These are phyloP conservation scores for Paramormyrops kingsleyae DNA, from an alignment of 2,113 vertebrate genomes.

Conservation along the genomic window DNA sequence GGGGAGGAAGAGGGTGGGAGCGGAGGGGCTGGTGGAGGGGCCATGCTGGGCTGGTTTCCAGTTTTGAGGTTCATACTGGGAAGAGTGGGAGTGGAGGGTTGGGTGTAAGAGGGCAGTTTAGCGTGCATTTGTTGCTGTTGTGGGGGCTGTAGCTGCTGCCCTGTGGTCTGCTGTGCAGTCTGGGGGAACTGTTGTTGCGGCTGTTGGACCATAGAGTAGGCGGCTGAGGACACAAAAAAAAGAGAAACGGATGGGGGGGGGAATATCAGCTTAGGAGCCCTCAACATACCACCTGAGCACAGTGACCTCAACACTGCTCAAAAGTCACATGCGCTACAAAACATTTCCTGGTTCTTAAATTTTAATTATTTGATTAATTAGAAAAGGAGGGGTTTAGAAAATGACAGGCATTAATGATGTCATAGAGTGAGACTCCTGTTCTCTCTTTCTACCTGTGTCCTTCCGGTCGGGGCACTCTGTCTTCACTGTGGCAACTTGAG, in stretches of 20 bases:
- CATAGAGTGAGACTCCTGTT: background rate
- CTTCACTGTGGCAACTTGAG: constrained; percentile 52
- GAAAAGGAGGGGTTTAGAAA: background rate
- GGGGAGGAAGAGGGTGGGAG: constrained; percentile 57
- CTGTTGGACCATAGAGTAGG: constrained; percentile 74
- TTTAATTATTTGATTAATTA: background rate
- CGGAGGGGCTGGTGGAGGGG: constrained; percentile 44
- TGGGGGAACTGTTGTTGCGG: constrained; percentile 70
- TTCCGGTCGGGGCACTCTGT: constrained; percentile 63
- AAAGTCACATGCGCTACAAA: background rate
- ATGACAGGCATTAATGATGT: background rate
- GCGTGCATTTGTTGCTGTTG: constrained; percentile 64
- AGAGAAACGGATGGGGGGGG: background rate
- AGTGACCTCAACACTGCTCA: background rate
- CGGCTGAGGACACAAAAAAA: constrained; percentile 40
- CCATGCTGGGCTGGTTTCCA: constrained; percentile 44
- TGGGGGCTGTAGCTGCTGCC: constrained; percentile 63
- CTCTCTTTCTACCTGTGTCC: constrained; percentile 44
- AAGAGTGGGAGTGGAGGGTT: constrained; percentile 39
- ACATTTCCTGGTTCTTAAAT: background rate
- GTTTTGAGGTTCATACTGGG: constrained; percentile 42
- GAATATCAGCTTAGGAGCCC: background rate
- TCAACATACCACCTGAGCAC: background rate
- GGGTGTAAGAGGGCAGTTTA: constrained; percentile 53
- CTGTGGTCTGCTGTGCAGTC: constrained; percentile 50